A percentile compares a stretch with the other conserved stretches of the same genome.
phyloP scores from a whole-genome alignment of 1,140 invertebrate genomes.

The Lucilia cuprina region DNA sequence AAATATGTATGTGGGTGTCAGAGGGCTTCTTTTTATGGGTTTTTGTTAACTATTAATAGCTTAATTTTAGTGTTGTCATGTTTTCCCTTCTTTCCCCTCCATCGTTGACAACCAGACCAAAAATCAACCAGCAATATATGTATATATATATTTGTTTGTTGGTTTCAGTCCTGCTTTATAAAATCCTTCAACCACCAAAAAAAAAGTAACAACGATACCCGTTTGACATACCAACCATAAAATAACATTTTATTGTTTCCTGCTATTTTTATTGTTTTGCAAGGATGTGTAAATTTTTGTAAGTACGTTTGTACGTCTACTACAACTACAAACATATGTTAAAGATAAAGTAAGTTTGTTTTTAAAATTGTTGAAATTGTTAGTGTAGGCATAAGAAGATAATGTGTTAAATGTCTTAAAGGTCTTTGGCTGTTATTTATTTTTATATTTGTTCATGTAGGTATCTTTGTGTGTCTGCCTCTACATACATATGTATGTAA shows the following conservation, averaged over 20 bases:
- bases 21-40: not conserved
- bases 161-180: not conserved
- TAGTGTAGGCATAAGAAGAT: too few species aligned
- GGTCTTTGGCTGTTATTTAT: too few species aligned
- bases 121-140: not conserved
- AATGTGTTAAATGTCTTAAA: too few species aligned
- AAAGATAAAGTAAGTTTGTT: not conserved
- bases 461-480: too few species aligned
- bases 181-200: not conserved
- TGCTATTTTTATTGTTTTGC: not conserved
- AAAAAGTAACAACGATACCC: not conserved
- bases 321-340: too few species aligned
- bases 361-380: not conserved
- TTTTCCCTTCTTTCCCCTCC: not conserved
- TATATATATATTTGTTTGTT: not conserved
- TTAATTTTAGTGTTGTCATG: not conserved
- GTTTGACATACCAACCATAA: not conserved
- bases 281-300: not conserved
- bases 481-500: too few species aligned
- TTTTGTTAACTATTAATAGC: conserved; percentile 17
- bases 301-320: not conserved
- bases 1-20: not conserved
- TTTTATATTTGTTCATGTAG: too few species aligned
- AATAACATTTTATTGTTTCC: conserved; percentile 15
- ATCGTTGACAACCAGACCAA: not conserved